Evolutionary conservation across 2,797 vertebrate species (phyloP).

Genomic region (Notamacropus eugenii): DNA sequence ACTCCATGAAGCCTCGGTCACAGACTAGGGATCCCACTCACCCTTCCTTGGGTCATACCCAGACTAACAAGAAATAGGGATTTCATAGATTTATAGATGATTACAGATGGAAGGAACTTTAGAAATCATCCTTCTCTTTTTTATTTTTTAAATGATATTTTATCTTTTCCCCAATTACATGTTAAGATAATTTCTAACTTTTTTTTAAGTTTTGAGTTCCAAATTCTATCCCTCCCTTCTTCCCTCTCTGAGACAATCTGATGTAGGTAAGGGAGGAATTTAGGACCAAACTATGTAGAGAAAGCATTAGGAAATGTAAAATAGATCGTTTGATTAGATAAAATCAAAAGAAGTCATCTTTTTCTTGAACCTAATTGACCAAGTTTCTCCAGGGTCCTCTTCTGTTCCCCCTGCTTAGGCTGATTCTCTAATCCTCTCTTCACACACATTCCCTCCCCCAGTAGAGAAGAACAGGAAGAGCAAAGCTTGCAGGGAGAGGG

Average conservation of each 20-base stretch:
- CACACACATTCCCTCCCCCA: accelerated
- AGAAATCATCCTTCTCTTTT: neutral
- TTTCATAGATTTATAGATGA: neutral
- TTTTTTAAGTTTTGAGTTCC: neutral
- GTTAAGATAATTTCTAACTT: neutral
- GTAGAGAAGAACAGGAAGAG: neutral
- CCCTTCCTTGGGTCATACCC: neutral
- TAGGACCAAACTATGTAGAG: neutral
- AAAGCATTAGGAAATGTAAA: neutral
- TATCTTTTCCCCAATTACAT: neutral
- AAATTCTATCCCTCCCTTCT: neutral
- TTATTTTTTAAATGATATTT: neutral
- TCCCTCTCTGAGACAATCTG: neutral
- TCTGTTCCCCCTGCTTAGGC: neutral
- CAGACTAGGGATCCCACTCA: neutral
- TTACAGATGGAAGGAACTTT: neutral
- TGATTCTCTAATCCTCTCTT: neutral
- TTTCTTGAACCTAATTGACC: neutral
- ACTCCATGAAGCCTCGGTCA: neutral
- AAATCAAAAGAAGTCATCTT: neutral
- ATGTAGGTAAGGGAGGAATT: neutral
- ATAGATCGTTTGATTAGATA: neutral
- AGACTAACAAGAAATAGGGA: neutral
- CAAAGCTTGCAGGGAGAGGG: neutral
- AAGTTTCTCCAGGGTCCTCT: neutral